Evolutionary conservation across 1,140 invertebrate species (phyloP), one percentile per base, ranked within the genome.

Genomic region (Ceratina australensis): DNA sequence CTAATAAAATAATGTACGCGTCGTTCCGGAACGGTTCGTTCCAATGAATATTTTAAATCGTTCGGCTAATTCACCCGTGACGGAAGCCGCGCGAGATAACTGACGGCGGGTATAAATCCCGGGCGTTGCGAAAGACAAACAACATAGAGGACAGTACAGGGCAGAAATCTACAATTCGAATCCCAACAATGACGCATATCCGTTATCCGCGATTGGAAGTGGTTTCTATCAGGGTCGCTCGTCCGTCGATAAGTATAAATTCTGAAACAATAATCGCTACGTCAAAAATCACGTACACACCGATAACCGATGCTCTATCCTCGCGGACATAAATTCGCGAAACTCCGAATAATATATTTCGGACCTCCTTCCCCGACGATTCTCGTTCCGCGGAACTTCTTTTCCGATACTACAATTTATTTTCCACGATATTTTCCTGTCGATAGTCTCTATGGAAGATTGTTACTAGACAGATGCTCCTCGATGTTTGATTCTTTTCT

Each of bases 131-230:
- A 42, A 63, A 71, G 57, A 54, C 74, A 63, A 71, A 77, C 47
- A 56, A 69, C 56, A 76, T 61, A 47, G 52, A 54, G 16, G 2
- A 42, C 33, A 10, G 2, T 5, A 7, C 33, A 42, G 16, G 57
- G 52, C 47, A n/a, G 47, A 49, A 20, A 77, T 61, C 22, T 54
- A 47, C 57, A 28, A 77, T 71, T 71, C 67, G 67, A 52, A 71
- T 77, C 71, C 33, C 52, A 77, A 63, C 74, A 61, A 54, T 50
- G 64, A 76, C 65, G 56, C 18, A 59, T 56, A 61, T 61, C 61
- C 67, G 74, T 77, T 77, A 77, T 52, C 57, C 13, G 26, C 10
- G 50, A 50, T 22, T 8, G 16, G 28, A 3, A 22, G 7, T 42
- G 42, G 56, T 71, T 61, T 61, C 24, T 61, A 71, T 69, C 73